Percentiles rank a stretch among this genome's conserved stretches.
Evolutionary conservation across 2,113 vertebrate genomes (phyloP).

Genomic region (Myotis lucifugus): DNA sequence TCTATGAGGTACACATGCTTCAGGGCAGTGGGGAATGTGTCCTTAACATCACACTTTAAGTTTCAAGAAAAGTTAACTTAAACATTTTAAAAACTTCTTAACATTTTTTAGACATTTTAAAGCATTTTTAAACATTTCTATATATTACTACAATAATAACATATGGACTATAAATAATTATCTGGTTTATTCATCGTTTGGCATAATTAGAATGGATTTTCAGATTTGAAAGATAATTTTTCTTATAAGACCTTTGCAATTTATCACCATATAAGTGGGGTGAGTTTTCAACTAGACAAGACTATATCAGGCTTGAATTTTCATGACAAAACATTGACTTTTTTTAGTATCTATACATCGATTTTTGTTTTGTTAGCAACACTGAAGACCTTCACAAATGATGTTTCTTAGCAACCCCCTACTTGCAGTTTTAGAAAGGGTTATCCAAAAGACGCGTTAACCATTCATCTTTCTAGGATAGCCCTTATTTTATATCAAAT

Average conservation of each 20-base stretch:
- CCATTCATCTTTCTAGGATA: background rate
- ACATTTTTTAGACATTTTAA: too few relatives aligned
- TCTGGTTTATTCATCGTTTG: background rate
- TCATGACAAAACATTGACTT: background rate
- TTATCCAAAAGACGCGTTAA: slow-evolving; percentile 21
- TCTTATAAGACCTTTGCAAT: background rate
- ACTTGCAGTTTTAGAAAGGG: background rate
- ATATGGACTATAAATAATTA: background rate
- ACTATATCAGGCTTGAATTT: background rate
- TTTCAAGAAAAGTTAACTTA: too few relatives aligned
- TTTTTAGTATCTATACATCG: background rate
- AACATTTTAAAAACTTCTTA: too few relatives aligned
- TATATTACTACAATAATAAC: background rate
- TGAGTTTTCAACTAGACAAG: background rate
- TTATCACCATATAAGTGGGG: background rate
- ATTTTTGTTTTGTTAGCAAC: background rate
- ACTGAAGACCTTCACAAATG: background rate
- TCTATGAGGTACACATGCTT: too few relatives aligned
- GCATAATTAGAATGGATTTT: slow-evolving; percentile 31
- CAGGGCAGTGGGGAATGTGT: too few relatives aligned
- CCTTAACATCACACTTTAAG: too few relatives aligned
- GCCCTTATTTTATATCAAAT: background rate
- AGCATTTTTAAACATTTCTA: too few relatives aligned
- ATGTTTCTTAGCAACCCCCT: background rate
- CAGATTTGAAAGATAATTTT: background rate